Percentiles rank a stretch among this genome's conserved stretches.
Evolutionary conservation across 2,888 invertebrate species (phyloP).

Genomic region (Brenthis daphne): DNA sequence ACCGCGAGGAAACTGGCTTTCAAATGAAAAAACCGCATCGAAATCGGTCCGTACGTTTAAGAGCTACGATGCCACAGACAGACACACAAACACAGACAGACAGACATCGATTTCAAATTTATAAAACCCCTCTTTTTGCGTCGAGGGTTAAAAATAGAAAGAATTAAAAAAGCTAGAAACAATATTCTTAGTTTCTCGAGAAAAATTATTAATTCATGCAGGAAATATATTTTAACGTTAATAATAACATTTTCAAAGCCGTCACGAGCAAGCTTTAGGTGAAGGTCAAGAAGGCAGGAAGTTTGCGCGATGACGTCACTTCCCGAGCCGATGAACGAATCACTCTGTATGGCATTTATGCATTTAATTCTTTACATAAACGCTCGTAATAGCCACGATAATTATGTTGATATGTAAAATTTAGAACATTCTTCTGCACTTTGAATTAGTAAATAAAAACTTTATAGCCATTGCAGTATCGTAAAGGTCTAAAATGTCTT

Average conservation of each 20-base stretch:
- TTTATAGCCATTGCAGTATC: not conserved
- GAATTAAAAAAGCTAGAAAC: too few relatives aligned
- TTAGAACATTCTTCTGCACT: slow-evolving; percentile 7
- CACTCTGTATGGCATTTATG: slow-evolving; percentile 31
- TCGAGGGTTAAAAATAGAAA: too few relatives aligned
- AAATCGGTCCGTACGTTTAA: too few relatives aligned
- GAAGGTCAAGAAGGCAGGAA: slow-evolving; percentile 69
- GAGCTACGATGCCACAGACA: too few relatives aligned
- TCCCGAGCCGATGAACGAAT: slow-evolving; percentile 66
- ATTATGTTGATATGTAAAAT: slow-evolving; percentile 8
- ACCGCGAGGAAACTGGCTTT: too few relatives aligned
- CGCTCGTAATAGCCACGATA: slow-evolving; percentile 19
- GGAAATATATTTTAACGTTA: slow-evolving; percentile 21
- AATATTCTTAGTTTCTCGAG: too few relatives aligned
- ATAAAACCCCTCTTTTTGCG: too few relatives aligned
- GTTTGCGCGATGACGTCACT: slow-evolving; percentile 65
- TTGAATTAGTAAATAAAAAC: not conserved
- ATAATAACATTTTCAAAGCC: slow-evolving; percentile 24
- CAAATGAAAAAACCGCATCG: too few relatives aligned
- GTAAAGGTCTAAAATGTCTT: not conserved
- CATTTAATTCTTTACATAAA: slow-evolving; percentile 25
- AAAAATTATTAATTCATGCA: not conserved
- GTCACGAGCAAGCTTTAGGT: slow-evolving; percentile 56
- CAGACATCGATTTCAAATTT: too few relatives aligned
- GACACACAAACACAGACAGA: too few relatives aligned